These are phyloP conservation scores for Boloria selene DNA, from an alignment of 2,888 invertebrate species.

Conservation along the genomic window DNA sequence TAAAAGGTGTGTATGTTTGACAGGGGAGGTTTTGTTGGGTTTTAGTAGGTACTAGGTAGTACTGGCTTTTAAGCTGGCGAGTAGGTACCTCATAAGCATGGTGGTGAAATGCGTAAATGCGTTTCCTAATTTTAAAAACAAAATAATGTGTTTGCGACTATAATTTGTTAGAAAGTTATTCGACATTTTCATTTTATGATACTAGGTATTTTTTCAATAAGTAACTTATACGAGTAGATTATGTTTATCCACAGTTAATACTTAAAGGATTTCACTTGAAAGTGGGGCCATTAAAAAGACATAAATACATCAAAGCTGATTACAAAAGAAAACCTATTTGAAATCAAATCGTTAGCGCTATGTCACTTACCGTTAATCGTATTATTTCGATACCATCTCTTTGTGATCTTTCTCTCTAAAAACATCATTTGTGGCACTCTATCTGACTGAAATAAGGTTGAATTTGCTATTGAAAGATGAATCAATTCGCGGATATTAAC, in stretches of 20 bases:
- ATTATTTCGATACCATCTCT: constrained; percentile 76
- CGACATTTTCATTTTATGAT: too few species aligned
- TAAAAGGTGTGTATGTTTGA: too few species aligned
- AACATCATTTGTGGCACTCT: constrained; percentile 42
- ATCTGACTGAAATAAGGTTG: constrained; percentile 43
- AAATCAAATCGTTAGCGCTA: constrained; percentile 74
- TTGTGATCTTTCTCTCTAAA: constrained; percentile 60
- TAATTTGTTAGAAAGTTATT: too few species aligned
- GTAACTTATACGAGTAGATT: not conserved
- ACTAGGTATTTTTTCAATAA: too few species aligned
- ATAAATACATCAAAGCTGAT: constrained; percentile 46
- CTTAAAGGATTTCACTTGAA: constrained; percentile 13
- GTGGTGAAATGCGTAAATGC: too few species aligned
- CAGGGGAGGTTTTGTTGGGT: too few species aligned
- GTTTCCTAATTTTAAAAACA: too few species aligned
- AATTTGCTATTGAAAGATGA: constrained; percentile 42
- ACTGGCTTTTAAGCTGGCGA: too few species aligned
- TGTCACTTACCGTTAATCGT: constrained; percentile 79
- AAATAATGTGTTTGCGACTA: too few species aligned
- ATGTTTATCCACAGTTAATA: not conserved
- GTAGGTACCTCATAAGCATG: too few species aligned
- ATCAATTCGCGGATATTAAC: constrained; percentile 72
- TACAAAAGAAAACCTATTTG: constrained; percentile 49
- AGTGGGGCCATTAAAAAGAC: constrained; percentile 42
- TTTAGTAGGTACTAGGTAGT: too few species aligned